These are phyloP conservation scores for Papilio glaucus DNA, from an alignment of 1,140 invertebrate species.

Conservation along the genomic window DNA sequence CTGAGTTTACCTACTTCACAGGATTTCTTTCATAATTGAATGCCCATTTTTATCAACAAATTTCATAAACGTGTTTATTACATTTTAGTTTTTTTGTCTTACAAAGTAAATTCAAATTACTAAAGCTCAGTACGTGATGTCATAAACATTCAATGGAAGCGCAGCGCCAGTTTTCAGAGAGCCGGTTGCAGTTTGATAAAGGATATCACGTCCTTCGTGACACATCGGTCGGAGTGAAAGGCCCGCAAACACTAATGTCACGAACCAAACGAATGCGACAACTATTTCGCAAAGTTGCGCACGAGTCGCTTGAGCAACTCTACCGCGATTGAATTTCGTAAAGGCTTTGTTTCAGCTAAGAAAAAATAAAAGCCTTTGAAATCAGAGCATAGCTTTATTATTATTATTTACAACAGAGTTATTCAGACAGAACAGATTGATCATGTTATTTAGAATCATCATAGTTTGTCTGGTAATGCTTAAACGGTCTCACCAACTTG, in stretches of 20 bases:
- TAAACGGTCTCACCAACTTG: background rate
- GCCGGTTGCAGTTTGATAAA: constrained; percentile 34
- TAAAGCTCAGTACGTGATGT: constrained; percentile 1
- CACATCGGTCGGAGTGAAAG: constrained; percentile 60
- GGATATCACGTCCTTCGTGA: constrained; percentile 35
- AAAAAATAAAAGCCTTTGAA: background rate
- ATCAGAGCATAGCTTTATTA: constrained; percentile 17
- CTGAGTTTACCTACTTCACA: too few relatives aligned
- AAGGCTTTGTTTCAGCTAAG: constrained; percentile 56
- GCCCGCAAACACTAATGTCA: constrained; percentile 68
- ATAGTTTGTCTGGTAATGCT: background rate
- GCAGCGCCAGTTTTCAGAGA: constrained; percentile 14
- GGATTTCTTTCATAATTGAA: too few relatives aligned
- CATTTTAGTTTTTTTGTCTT: background rate
- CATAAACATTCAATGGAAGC: background rate
- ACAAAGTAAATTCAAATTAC: background rate
- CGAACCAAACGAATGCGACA: constrained; percentile 61
- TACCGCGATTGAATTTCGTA: constrained; percentile 58
- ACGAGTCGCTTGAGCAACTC: constrained; percentile 60
- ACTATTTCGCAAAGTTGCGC: constrained; percentile 73
- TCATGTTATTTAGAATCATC: too few relatives aligned
- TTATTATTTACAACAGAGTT: too few relatives aligned
- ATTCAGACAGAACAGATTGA: too few relatives aligned
- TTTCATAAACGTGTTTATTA: background rate
- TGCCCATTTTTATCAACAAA: too few relatives aligned